A percentile compares a stretch with the other conserved stretches of the same genome.
These are phyloP conservation scores for Stomatorhinus walkeri DNA, from an alignment of 2,797 vertebrate species.

Conservation along the genomic window DNA sequence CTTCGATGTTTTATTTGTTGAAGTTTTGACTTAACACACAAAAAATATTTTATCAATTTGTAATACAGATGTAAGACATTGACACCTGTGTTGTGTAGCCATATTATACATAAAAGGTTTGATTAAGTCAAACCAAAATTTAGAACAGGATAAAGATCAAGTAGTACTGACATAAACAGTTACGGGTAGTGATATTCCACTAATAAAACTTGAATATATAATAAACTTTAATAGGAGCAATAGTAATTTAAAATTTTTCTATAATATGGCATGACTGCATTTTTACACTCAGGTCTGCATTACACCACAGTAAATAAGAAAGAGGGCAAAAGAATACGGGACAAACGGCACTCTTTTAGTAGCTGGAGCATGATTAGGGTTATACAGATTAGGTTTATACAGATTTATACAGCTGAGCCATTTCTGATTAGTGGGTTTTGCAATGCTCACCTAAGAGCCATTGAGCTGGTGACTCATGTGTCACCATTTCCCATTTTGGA, in stretches of 20 bases:
- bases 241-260: background rate
- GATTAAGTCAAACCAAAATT: background rate
- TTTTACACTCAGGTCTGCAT: background rate
- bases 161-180: background rate
- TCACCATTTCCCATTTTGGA: conserved; percentile 39
- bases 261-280: background rate
- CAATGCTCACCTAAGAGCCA: conserved; percentile 50
- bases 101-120: background rate
- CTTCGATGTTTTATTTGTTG: background rate
- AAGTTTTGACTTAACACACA: background rate
- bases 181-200: background rate
- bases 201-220: background rate
- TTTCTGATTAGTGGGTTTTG: conserved; percentile 42
- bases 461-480: conserved; percentile 49
- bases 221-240: background rate
- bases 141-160: background rate
- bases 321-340: background rate
- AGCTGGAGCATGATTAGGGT: background rate
- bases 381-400: background rate
- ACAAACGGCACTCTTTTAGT: background rate
- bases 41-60: background rate
- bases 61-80: background rate
- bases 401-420: conserved; percentile 45
- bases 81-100: background rate
- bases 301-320: background rate